Base-by-base conservation (phyloP, 2,888 invertebrate species). In the Polydesmus complanatus region DNA sequence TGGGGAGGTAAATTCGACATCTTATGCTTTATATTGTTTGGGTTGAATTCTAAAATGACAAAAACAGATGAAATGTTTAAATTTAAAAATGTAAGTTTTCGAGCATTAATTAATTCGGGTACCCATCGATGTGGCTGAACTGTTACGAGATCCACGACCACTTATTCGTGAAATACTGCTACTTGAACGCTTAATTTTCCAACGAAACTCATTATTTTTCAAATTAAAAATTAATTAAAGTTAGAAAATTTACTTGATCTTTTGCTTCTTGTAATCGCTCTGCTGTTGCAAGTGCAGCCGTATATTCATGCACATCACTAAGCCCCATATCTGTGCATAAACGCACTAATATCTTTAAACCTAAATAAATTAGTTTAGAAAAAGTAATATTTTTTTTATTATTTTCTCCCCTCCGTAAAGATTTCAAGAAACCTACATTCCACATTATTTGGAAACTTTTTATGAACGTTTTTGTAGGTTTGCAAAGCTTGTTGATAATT, bases 361-460 rank as follows among this genome's bases (percentile, higher is more conserved):
- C 86, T 84, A 67, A 18, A 68, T 63, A 49, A 26, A 52, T 62
- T 47, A 27, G n/a, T n/a, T n/a, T n/a, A 60, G 48, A 54, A 62
- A 65, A 52, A 11, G 5, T 11, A 21, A 11, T 52, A 52, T 11
- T 11, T 11, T 8, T 52, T 22, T 11, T 8, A 19, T 11, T 11
- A 52, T 8, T 19, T 22, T 52, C 19, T 19, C 52, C 5, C 52
- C 5, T 22, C 22, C 8, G 5, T 22, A 11, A 11, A 52, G n/a
- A 52, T 22, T 52, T 5, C 8, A 58, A 11, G 22, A 53, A 54
- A 58, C 71, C 72, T 74, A 82, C 96, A 96, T 71, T 94, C 93
- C 1, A 89, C 81, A 73, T 96, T 95, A 64, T 96, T 94, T 0
- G 97, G 97, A 73, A 97, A 97, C 66, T 84, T 82, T 22, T 82